Conservation (phyloP, 2,888 invertebrate genomes). For the Stomorhina lunata region DNA sequence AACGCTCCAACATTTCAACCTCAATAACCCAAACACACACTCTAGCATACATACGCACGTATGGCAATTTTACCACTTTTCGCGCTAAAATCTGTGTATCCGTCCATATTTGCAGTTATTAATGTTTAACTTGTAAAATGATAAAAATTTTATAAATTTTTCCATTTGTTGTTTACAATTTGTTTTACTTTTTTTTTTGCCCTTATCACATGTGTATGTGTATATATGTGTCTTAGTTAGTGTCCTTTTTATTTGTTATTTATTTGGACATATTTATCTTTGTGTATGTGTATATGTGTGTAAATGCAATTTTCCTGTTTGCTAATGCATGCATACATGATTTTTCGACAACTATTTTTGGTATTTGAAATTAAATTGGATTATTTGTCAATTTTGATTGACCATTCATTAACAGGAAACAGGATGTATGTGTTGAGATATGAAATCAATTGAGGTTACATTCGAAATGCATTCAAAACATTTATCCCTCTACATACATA, state of each 20-base stretch:
- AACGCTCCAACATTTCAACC: neutral
- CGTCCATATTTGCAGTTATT: conserved; percentile 37
- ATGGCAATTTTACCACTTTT: conserved; percentile 30
- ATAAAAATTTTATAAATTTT: neutral
- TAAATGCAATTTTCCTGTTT: no score
- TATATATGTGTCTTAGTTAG: no score
- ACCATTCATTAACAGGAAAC: conserved; percentile 65
- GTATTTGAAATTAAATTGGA: conserved; percentile 58
- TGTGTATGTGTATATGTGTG: neutral
- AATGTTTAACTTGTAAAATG: conserved; percentile 32
- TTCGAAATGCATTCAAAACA: conserved; percentile 39
- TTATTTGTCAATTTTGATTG: conserved; percentile 65
- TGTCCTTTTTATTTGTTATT: conserved; percentile 25
- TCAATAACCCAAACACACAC: neutral
- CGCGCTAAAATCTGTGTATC: conserved; percentile 8
- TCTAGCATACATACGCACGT: neutral
- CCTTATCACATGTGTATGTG: no score
- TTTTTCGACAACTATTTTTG: conserved; percentile 24
- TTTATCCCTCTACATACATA: no score
- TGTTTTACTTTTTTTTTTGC: neutral
- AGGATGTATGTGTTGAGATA: conserved; percentile 56
- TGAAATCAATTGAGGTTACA: conserved; percentile 64
- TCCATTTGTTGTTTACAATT: neutral
- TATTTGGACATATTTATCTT: neutral
- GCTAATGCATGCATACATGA: neutral